Conservation (phyloP, 1,140 invertebrate genomes). For the Tribolium castaneum region DNA sequence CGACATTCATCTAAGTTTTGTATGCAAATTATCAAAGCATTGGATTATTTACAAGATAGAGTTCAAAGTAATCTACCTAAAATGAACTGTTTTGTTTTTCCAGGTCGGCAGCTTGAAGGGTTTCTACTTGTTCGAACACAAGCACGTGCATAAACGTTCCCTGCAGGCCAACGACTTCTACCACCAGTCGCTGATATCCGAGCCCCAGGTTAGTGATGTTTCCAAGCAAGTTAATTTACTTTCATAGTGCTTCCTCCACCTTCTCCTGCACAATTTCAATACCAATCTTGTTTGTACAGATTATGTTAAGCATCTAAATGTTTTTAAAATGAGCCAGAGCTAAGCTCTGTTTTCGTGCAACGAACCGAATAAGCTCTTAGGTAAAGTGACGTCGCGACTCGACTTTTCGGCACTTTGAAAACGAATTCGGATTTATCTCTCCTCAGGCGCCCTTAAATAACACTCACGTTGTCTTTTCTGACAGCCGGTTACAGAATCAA, state of each 20-base stretch:
- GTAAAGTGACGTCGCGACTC: background rate
- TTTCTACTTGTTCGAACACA: slow-evolving; percentile 86
- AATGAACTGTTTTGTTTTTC: slow-evolving; percentile 66
- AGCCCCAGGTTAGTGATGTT: slow-evolving; percentile 76
- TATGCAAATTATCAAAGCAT: too few species aligned
- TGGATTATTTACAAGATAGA: too few species aligned
- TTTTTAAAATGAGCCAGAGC: slow-evolving; percentile 33
- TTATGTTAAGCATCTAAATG: slow-evolving; percentile 40
- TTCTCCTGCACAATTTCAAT: slow-evolving; percentile 23
- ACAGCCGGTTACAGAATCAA: background rate
- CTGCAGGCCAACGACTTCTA: slow-evolving; percentile 77
- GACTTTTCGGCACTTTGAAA: background rate
- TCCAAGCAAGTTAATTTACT: slow-evolving; percentile 24
- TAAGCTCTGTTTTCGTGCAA: background rate
- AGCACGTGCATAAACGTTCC: slow-evolving; percentile 83
- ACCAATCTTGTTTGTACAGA: slow-evolving; percentile 42
- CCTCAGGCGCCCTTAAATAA: background rate
- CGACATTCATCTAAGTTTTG: too few species aligned
- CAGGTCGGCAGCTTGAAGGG: slow-evolving; percentile 87
- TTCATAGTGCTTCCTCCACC: slow-evolving; percentile 8
- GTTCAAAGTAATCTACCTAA: too few species aligned
- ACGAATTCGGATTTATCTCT: background rate
- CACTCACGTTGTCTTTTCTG: background rate
- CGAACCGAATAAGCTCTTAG: background rate
- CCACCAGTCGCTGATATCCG: slow-evolving; percentile 77